Conservation (phyloP, 2,888 invertebrate genomes). For the Halictus quadricinctus region DNA sequence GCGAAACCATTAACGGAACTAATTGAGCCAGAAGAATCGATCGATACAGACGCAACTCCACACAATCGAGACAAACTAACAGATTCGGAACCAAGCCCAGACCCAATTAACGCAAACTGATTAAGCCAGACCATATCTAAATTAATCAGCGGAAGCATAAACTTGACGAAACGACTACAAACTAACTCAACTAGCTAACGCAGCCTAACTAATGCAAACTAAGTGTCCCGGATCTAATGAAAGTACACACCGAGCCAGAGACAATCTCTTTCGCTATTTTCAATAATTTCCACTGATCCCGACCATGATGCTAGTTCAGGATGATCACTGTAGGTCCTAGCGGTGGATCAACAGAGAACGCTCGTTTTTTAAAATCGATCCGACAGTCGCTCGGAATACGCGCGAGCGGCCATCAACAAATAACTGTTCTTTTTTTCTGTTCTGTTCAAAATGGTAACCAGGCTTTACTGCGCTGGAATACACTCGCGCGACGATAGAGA, state of each 20-base stretch:
- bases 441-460: background rate
- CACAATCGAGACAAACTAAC: background rate
- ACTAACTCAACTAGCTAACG: background rate
- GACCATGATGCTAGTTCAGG: background rate
- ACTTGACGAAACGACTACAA: background rate
- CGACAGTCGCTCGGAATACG: background rate
- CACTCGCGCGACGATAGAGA: constrained; percentile 12
- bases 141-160: background rate
- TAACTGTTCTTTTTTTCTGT: background rate
- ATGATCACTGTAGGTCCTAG: background rate
- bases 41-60: background rate
- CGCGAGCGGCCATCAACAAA: background rate
- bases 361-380: background rate
- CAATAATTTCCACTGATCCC: background rate
- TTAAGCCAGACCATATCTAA: background rate
- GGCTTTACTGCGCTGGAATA: background rate
- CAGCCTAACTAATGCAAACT: background rate
- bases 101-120: background rate
- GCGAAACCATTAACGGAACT: background rate
- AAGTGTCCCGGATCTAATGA: background rate
- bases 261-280: background rate
- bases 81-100: background rate
- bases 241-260: background rate
- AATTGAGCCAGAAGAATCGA: background rate
- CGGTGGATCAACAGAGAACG: background rate